Base-by-base conservation (phyloP, 2,888 invertebrate genomes). In the Lepidochrysops patricia region DNA sequence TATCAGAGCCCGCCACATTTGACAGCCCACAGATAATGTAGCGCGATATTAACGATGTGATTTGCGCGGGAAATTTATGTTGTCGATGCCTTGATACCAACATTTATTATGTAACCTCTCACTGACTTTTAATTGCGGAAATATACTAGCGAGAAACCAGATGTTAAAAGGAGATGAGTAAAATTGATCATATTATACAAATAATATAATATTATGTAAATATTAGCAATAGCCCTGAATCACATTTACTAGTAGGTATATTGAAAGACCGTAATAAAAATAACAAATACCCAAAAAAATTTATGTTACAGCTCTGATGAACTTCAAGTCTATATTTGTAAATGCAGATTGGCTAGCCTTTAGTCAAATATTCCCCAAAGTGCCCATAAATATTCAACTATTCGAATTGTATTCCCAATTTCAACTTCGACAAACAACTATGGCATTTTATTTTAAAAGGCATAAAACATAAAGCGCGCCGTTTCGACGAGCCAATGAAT, bases 61-160 rank as follows among this genome's bases (percentile, higher is more conserved):
- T 62, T 60, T 43, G 12, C 43, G 29, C 48, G 62, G 27, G 52
- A 57, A 60, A 62, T 59, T 62, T 43, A 43, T 43, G 43, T 1
- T 15, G 32, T 23, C 43, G 52, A 60, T 62, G 48, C 57, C 52
- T 57, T 60, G 59, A 62, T 60, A 43, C 19, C 43, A 62, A 57
- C 62, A 54, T 59, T 62, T 59, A 62, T 62, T 60, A 62, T 62
- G 60, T 62, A 62, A 60, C 57, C 57, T 43, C 19, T 43, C 60
- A 25, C 48, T 54, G 50, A 26, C 13, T 26, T 50, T 50, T 26
- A 26, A 50, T 25, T 50, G 26, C 50, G 6, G 50, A 50, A n/a
- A 50, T 50, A 7, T 26, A 26, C n/a, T 26, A 13, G 7, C 26
- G 26, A 50, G 13, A 50, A n/a, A 1, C 3, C 5, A 0, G 6